These are phyloP conservation scores for Drosophila truncata DNA, from an alignment of 1,140 invertebrate genomes.

Conservation along the genomic window DNA sequence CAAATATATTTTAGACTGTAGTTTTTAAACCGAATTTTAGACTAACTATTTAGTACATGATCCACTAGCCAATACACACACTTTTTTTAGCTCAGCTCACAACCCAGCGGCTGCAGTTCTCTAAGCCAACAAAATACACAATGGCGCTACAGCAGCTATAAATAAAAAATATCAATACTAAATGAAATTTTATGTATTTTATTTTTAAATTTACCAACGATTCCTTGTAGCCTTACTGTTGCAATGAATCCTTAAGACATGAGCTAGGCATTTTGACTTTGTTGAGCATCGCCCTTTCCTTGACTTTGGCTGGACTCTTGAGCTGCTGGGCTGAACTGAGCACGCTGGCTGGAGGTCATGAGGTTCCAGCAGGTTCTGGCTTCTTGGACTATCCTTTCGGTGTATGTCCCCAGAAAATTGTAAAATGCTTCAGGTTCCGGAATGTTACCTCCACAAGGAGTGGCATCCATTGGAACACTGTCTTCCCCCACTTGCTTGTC, in stretches of 20 bases:
- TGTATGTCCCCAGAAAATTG: background rate
- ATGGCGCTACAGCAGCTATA: background rate
- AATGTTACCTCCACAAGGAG: background rate
- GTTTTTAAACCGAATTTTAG: too few species aligned
- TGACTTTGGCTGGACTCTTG: background rate
- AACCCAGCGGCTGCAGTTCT: background rate
- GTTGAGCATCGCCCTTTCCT: too few species aligned
- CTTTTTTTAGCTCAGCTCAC: background rate
- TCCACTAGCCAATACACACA: background rate
- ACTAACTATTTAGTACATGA: background rate
- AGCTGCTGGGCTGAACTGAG: background rate
- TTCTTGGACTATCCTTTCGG: background rate
- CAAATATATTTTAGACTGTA: too few species aligned
- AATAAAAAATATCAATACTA: background rate
- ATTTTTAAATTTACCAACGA: background rate
- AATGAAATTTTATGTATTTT: background rate
- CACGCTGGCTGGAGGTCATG: background rate
- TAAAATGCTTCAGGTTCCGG: background rate
- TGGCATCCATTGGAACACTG: background rate
- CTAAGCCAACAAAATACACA: background rate
- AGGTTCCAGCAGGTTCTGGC: background rate
- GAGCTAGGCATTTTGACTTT: too few species aligned
- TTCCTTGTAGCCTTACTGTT: background rate
- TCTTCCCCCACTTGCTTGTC: background rate
- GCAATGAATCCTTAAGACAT: too few species aligned